phyloP scores from a whole-genome alignment of 2,888 invertebrate genomes.

The Masnerella sp. region DNA sequence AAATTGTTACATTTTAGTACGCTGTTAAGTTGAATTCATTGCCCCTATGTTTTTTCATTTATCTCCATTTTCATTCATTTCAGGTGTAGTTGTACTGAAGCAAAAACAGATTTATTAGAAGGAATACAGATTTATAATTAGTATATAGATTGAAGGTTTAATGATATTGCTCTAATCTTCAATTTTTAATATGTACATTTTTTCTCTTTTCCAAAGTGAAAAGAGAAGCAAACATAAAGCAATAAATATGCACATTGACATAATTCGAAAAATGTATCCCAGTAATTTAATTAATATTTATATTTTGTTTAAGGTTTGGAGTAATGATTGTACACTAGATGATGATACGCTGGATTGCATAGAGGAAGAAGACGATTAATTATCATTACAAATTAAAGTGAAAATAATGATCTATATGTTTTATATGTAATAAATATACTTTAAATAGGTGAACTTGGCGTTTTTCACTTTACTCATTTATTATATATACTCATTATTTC shows the following conservation, averaged over 20 bases:
- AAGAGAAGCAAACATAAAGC: constrained; percentile 7
- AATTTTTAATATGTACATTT: too few relatives aligned
- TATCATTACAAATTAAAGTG: constrained; percentile 45
- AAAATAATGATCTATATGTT: constrained; percentile 51
- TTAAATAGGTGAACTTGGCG: constrained; percentile 37
- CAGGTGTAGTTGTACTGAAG: neutral
- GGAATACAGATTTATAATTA: too few relatives aligned
- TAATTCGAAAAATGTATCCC: neutral
- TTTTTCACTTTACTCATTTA: constrained; percentile 27
- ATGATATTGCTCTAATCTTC: too few relatives aligned
- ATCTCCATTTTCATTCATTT: neutral
- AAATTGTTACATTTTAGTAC: constrained; percentile 38
- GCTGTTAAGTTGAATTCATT: constrained; percentile 25
- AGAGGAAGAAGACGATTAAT: constrained; percentile 65
- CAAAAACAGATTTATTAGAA: too few relatives aligned
- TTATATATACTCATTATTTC: neutral
- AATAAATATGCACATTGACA: neutral
- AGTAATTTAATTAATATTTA: constrained; percentile 34
- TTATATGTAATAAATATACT: constrained; percentile 57
- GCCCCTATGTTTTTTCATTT: constrained; percentile 9
- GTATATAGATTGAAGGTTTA: too few relatives aligned
- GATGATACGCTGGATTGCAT: constrained; percentile 64
- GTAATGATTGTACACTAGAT: constrained; percentile 64
- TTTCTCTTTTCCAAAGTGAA: too few relatives aligned
- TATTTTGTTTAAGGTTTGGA: constrained; percentile 71